These are phyloP conservation scores for Heteromormyrus szaboi DNA, from an alignment of 2,797 vertebrate genomes.

Conservation along the genomic window DNA sequence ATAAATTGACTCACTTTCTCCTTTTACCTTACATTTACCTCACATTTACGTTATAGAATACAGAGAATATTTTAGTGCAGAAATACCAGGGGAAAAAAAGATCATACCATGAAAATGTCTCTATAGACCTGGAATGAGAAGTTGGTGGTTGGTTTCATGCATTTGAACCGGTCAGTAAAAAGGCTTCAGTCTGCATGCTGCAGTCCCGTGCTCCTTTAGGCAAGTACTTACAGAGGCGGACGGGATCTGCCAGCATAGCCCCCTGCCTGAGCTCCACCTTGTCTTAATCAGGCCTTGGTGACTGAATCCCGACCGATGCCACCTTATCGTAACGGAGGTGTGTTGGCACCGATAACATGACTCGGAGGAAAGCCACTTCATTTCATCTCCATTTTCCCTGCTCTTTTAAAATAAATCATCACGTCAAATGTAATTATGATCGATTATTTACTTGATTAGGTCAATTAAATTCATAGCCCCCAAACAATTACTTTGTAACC, in stretches of 20 bases:
- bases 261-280: neutral
- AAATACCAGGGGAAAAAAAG: neutral
- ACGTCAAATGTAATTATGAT: constrained; percentile 3
- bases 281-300: neutral
- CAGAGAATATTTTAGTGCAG: neutral
- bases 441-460: constrained; percentile 10
- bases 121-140: neutral
- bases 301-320: neutral
- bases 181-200: neutral
- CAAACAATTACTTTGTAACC: neutral
- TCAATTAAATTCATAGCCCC: neutral
- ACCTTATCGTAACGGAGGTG: neutral
- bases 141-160: neutral
- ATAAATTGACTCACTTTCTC: neutral
- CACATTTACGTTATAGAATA: neutral
- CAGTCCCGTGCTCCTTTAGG: neutral
- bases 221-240: neutral
- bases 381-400: neutral
- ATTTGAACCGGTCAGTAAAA: neutral
- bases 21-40: no score
- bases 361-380: neutral
- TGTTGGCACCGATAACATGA: neutral
- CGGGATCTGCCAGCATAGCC: neutral
- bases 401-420: neutral
- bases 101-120: neutral